Percentiles rank a stretch among this genome's conserved stretches.
These are phyloP conservation scores for Phyto melanocephala DNA, from an alignment of 2,888 invertebrate species.

Conservation along the genomic window DNA sequence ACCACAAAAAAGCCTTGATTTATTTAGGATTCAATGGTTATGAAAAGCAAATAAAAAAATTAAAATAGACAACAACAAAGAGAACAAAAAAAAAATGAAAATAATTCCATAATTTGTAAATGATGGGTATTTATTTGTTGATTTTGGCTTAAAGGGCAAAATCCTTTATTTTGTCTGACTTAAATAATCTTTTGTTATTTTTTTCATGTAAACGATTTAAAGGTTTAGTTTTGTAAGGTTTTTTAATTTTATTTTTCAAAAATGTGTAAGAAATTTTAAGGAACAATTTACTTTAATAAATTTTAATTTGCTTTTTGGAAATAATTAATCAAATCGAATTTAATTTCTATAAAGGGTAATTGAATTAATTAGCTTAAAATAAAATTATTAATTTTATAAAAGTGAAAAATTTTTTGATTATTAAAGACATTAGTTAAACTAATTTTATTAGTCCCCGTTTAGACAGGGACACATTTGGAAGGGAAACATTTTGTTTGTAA, in stretches of 20 bases:
- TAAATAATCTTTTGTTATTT: neutral
- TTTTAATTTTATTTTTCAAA: neutral
- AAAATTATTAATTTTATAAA: too few relatives aligned
- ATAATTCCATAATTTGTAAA: constrained; percentile 53
- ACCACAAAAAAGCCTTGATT: constrained; percentile 40
- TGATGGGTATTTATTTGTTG: constrained; percentile 50
- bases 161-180: constrained; percentile 7
- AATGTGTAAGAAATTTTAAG: neutral
- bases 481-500: too few relatives aligned
- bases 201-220: neutral
- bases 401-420: too few relatives aligned
- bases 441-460: too few relatives aligned
- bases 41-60: constrained; percentile 1
- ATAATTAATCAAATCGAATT: neutral
- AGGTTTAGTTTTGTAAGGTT: neutral
- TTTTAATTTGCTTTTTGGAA: neutral
- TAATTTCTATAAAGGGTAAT: neutral
- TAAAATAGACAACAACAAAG: neutral
- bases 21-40: constrained; percentile 43
- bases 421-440: too few relatives aligned
- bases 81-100: neutral
- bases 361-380: neutral
- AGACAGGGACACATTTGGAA: too few relatives aligned
- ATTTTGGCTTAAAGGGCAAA: constrained; percentile 23
- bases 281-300: neutral